Evolutionary conservation across 2,888 invertebrate genomes (phyloP).

Genomic region (Dorcus parallelipipedus): DNA sequence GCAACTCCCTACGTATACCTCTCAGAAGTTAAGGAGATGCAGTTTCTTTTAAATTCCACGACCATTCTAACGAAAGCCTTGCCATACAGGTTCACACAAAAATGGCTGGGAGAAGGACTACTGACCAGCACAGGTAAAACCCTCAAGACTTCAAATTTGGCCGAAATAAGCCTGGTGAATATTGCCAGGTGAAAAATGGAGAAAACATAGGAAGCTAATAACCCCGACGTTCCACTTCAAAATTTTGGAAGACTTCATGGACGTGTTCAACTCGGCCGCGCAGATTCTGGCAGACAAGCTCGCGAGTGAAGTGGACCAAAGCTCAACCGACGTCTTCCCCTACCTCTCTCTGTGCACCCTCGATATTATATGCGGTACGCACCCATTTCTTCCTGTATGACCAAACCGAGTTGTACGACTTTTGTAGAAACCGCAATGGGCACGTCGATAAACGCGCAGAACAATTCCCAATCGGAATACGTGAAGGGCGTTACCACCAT

Average conservation of each 20-base stretch:
- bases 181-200: slow-evolving; percentile 19
- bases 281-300: slow-evolving; percentile 13
- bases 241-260: slow-evolving; percentile 20
- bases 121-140: slow-evolving; percentile 42
- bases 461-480: slow-evolving; percentile 64
- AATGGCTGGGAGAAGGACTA: slow-evolving; percentile 45
- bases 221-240: slow-evolving; percentile 23
- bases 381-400: slow-evolving; percentile 1
- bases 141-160: no score
- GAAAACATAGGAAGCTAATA: slow-evolving; percentile 17
- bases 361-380: slow-evolving; percentile 58
- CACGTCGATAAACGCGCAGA: slow-evolving; percentile 67
- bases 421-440: slow-evolving; percentile 80
- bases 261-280: slow-evolving; percentile 14
- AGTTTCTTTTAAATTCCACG: slow-evolving; percentile 31
- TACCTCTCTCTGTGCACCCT: slow-evolving; percentile 57
- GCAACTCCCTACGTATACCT: slow-evolving; percentile 1
- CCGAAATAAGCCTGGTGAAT: neutral
- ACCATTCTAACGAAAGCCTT: slow-evolving; percentile 40
- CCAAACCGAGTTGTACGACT: neutral
- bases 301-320: slow-evolving; percentile 6
- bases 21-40: slow-evolving; percentile 8
- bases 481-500: slow-evolving; percentile 64
- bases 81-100: slow-evolving; percentile 35
- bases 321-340: slow-evolving; percentile 58